Percentiles rank a stretch among this genome's conserved stretches.
phyloP scores from a whole-genome alignment of 2,113 vertebrate genomes.

The Smithornis capensis region DNA sequence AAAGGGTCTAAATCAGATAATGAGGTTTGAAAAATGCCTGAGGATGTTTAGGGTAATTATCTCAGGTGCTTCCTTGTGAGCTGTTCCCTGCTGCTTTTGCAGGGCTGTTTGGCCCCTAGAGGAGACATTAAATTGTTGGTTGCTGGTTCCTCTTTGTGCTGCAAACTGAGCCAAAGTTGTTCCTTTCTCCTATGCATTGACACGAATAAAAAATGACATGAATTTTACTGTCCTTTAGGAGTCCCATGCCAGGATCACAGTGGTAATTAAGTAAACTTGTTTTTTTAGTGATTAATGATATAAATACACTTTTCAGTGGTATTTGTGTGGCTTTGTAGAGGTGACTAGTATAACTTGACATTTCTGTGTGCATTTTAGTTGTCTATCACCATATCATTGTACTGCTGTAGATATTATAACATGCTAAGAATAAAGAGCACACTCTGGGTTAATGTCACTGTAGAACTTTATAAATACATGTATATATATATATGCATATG shows the following conservation, averaged over 20 bases:
- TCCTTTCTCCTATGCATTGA: neutral
- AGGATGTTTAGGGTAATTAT: constrained; percentile 30
- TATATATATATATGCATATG: neutral
- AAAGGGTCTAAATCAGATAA: constrained; percentile 13
- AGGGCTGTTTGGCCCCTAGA: neutral
- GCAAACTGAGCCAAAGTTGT: neutral
- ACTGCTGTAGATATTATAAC: neutral
- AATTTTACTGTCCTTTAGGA: neutral
- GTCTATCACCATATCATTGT: neutral
- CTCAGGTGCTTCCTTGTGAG: neutral
- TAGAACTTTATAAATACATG: neutral
- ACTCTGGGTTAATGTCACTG: neutral
- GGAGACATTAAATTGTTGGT: neutral
- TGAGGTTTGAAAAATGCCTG: neutral
- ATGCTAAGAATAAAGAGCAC: neutral
- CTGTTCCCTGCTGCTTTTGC: neutral
- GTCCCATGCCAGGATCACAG: neutral
- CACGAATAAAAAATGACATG: neutral
- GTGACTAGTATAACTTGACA: neutral
- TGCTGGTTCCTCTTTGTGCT: neutral
- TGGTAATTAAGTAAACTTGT: neutral
- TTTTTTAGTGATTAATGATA: neutral
- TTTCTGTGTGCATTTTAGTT: neutral
- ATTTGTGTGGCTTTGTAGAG: neutral
- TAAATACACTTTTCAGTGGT: neutral